Percentiles rank a stretch among this genome's conserved stretches.
phyloP scores from a whole-genome alignment of 1,140 invertebrate species.

The Polypedilum vanderplanki region DNA sequence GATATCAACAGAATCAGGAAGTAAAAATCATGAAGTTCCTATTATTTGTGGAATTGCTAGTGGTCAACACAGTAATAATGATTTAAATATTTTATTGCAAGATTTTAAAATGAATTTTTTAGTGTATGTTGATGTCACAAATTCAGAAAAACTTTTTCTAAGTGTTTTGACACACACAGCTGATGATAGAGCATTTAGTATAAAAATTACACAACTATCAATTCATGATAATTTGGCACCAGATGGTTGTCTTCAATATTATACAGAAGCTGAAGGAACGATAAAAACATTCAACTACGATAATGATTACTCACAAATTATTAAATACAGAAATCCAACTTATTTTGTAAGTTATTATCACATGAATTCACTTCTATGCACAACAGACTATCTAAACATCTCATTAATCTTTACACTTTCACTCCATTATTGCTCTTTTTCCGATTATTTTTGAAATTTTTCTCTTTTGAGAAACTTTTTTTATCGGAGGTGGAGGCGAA shows the following conservation, averaged over 20 bases:
- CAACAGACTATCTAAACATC: background rate
- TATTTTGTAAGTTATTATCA: constrained; percentile 49
- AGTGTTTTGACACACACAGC: constrained; percentile 54
- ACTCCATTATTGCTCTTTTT: constrained; percentile 23
- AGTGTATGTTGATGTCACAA: constrained; percentile 67
- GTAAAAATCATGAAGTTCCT: constrained; percentile 52
- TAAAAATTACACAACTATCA: constrained; percentile 54
- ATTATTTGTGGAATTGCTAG: constrained; percentile 66
- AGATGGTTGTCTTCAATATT: constrained; percentile 64
- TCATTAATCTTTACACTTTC: background rate
- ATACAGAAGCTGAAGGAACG: constrained; percentile 50
- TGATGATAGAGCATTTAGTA: constrained; percentile 52
- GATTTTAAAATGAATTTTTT: constrained; percentile 38
- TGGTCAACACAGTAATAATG: constrained; percentile 61
- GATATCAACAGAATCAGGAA: constrained; percentile 60
- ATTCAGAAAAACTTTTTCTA: constrained; percentile 54
- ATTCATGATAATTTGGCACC: constrained; percentile 42
- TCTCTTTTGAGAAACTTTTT: background rate
- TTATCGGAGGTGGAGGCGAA: too few species aligned
- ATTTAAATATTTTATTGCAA: constrained; percentile 22
- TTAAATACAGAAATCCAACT: constrained; percentile 45
- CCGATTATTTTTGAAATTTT: constrained; percentile 29
- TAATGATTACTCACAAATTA: constrained; percentile 49
- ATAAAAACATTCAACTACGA: constrained; percentile 68
- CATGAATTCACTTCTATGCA: background rate